Percentiles rank a stretch among this genome's conserved stretches.
Evolutionary conservation across 1,140 invertebrate genomes (phyloP).

Genomic region (Pachypeltis micranthus): DNA sequence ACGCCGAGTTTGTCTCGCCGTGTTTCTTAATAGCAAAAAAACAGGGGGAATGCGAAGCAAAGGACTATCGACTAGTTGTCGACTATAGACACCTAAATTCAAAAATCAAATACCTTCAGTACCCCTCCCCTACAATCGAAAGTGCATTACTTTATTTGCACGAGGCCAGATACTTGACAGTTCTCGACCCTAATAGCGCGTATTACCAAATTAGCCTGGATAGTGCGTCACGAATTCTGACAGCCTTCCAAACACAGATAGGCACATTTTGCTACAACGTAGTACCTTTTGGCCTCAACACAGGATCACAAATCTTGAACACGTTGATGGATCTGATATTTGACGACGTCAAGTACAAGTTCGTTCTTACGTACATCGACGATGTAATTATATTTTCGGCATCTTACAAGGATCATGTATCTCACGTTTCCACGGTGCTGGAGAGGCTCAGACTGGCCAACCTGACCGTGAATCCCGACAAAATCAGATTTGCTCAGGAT

Average conservation of each 20-base stretch:
- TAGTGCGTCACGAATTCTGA: background rate
- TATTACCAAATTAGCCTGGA: background rate
- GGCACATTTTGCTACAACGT: background rate
- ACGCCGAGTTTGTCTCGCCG: background rate
- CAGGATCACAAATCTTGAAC: background rate
- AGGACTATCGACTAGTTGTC: background rate
- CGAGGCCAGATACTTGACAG: background rate
- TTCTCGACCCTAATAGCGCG: background rate
- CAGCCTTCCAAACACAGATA: background rate
- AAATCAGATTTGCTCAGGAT: no score
- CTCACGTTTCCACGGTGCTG: no score
- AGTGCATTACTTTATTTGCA: background rate
- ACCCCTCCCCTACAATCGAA: no score
- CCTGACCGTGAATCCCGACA: no score
- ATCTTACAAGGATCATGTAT: no score
- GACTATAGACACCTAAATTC: background rate
- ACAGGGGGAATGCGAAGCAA: background rate
- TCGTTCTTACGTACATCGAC: no score
- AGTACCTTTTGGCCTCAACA: background rate
- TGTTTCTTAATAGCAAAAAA: background rate
- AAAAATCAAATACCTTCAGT: background rate
- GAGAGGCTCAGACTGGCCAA: no score
- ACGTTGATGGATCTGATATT: background rate
- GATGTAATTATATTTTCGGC: no score
- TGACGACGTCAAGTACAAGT: background rate